Percentiles rank a stretch among this genome's conserved stretches.
Conservation (phyloP, 1,140 invertebrate species). For the Myzus persicae region DNA sequence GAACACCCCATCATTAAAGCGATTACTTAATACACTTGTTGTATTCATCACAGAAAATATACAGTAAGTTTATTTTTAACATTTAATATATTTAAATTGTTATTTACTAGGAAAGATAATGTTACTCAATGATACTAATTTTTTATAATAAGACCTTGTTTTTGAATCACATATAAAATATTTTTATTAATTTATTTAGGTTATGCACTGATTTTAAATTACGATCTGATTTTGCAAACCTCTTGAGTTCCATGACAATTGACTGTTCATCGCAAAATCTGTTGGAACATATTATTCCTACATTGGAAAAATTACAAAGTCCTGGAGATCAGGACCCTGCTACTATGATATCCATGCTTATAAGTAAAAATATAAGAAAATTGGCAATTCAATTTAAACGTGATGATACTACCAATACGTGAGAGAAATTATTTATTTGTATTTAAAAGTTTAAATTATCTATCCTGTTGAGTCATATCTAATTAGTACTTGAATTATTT, state of each 20-base stretch:
- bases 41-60: conserved; percentile 75
- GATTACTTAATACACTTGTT: conserved; percentile 72
- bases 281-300: conserved; percentile 69
- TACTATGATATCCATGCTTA: conserved; percentile 39
- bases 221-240: conserved; percentile 65
- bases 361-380: conserved; percentile 48
- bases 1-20: conserved; percentile 75
- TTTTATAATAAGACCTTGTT: not conserved
- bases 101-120: conserved; percentile 56
- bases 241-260: conserved; percentile 77
- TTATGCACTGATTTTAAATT: conserved; percentile 35
- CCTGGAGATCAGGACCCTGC: conserved; percentile 43
- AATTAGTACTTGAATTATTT: not conserved
- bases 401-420: conserved; percentile 48
- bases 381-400: conserved; percentile 71
- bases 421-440: not conserved
- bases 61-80: conserved; percentile 66
- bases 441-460: conserved; percentile 14
- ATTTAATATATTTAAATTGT: not conserved
- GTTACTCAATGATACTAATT: conserved; percentile 59
- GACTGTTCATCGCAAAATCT: conserved; percentile 79
- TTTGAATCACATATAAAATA: not conserved
- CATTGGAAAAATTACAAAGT: conserved; percentile 67
- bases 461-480: not conserved
- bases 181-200: not conserved